Percentiles rank a stretch among this genome's conserved stretches.
Evolutionary conservation across 2,888 invertebrate genomes (phyloP).

Genomic region (Plagodis pulveraria): DNA sequence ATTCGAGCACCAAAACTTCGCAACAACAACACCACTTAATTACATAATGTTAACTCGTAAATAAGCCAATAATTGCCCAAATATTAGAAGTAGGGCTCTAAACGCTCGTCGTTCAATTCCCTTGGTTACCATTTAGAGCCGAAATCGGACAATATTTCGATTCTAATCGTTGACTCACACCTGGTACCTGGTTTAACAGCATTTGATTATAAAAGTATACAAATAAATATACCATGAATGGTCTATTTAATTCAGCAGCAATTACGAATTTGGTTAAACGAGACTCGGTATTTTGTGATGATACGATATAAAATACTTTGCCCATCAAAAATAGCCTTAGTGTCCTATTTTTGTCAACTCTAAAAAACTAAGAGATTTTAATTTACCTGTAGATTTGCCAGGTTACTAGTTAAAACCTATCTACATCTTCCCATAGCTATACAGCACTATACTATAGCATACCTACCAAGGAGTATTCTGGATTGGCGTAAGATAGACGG

Average conservation of each 20-base stretch:
- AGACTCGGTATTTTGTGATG: too few relatives aligned
- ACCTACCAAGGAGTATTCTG: too few relatives aligned
- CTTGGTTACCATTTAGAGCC: constrained; percentile 50
- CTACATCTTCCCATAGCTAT: too few relatives aligned
- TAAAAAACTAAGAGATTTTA: too few relatives aligned
- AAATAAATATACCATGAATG: background rate
- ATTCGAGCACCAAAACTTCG: background rate
- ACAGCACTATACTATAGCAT: too few relatives aligned
- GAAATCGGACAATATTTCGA: constrained; percentile 52
- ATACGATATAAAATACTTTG: too few relatives aligned
- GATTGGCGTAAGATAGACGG: too few relatives aligned
- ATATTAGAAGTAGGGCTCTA: constrained; percentile 36
- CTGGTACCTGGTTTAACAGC: constrained; percentile 36
- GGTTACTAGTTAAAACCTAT: too few relatives aligned
- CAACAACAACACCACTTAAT: constrained; percentile 27
- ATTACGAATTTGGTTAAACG: background rate
- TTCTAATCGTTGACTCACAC: constrained; percentile 54
- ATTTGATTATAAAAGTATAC: constrained; percentile 11
- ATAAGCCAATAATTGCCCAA: constrained; percentile 42
- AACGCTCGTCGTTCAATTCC: constrained; percentile 40
- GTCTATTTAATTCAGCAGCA: background rate
- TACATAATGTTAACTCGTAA: constrained; percentile 37
- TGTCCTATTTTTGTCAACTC: too few relatives aligned
- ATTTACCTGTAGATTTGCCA: too few relatives aligned
- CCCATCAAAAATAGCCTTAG: too few relatives aligned